Base-by-base conservation (phyloP, 2,888 invertebrate genomes). In the Drosophila melanosoma region DNA sequence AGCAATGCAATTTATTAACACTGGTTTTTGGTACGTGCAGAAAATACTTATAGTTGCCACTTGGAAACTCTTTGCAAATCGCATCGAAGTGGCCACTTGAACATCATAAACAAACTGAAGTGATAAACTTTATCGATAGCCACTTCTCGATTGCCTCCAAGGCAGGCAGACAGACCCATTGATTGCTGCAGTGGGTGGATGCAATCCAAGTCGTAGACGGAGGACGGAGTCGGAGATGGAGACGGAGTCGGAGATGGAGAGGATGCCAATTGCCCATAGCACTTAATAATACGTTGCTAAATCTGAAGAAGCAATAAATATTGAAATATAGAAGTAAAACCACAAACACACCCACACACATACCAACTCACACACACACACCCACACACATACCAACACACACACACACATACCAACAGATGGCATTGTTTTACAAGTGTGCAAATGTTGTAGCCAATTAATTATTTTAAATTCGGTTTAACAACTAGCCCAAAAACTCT, bases 391-490 rank as follows among this genome's bases (percentile, higher is more conserved):
- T 1, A 26, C 26, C 26, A 3, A 45, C 20, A 29, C 40, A 63
- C 36, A 42, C 42, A 32, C 20, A 23, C 20, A 61, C 6, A 8
- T 6, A 49, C 15, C 38, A 29, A 61, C 35, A 32, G 3, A 40
- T 53, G 32, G 48, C 20, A 72, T 66, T 72, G 77, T 71, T 74
- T 67, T 76, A 80, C 71, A 81, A 58, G 83, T 76, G 74, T 80
- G 70, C 64, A 87, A 84, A 85, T 89, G 63, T 42, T 88, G 79
- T 59, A 82, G 87, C 85, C 89, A 90, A 87, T 90, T 90, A 87
- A 90, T 90, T 87, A 73, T 82, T 87, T 73, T 76, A 85, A 87
- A 85, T 82, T 70, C 78, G 69, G 74, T 77, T 88, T 72, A 66
- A 68, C 73, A 73, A 52, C 51, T 75, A 49, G 61, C 59, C 59